These are phyloP conservation scores for Pantherophis vulpinus DNA, from an alignment of 2,797 vertebrate genomes.

Conservation along the genomic window DNA sequence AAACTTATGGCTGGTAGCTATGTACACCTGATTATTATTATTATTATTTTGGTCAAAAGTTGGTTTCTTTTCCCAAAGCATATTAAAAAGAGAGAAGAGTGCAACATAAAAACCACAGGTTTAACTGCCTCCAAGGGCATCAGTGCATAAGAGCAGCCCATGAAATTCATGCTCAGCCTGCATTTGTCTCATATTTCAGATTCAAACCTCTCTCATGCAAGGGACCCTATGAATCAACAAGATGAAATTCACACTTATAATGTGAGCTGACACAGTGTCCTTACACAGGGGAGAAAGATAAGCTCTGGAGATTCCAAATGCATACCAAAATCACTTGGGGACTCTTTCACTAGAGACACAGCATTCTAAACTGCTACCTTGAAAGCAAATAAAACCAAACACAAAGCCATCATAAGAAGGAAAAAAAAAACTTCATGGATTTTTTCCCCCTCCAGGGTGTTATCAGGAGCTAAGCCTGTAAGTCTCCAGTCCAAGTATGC, in stretches of 20 bases:
- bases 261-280: not conserved
- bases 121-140: not conserved
- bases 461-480: not conserved
- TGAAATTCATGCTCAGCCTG: not conserved
- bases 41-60: not conserved
- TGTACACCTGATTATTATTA: not conserved
- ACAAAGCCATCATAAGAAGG: not conserved
- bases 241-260: not conserved
- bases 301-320: not conserved
- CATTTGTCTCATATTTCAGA: not conserved
- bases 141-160: not conserved
- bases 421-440: not conserved
- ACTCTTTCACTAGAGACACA: not conserved
- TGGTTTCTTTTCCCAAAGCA: not conserved
- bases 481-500: not conserved
- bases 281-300: not conserved
- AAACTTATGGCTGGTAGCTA: not conserved
- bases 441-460: rapidly evolving
- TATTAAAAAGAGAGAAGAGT: not conserved
- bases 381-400: not conserved
- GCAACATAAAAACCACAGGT: rapidly evolving
- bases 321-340: not conserved
- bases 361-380: not conserved
- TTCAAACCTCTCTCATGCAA: not conserved
- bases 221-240: not conserved